Base-by-base conservation (phyloP, 2,888 invertebrate species). In the Ochropacha duplaris region DNA sequence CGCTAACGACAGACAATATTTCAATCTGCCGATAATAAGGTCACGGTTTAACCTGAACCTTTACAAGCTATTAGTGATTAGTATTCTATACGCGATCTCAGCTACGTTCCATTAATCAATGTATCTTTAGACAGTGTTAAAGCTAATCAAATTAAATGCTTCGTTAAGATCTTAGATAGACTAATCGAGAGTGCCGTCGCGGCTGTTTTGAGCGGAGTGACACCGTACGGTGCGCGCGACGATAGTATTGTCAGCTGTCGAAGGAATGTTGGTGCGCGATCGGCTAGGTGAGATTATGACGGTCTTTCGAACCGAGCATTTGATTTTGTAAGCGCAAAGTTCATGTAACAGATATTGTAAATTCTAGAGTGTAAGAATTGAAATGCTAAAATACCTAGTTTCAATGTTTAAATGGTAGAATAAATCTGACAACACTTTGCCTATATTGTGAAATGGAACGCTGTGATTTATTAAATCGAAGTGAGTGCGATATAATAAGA, bases 131-230 rank as follows among this genome's bases (percentile, higher is more conserved):
- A 64, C 72, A 68, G 67, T 69, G 64, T 69, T 72, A 72, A 75
- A 69, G 74, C 69, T 80, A 79, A 83, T 86, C 81, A 80, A 84
- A 84, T 84, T 81, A 81, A 83, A 83, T 74, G 83, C 75, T 82
- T 81, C 79, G 81, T 82, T 82, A 79, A 80, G 79, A 78, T 79
- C 65, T 58, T 55, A 74, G 76, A 78, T 79, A 79, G 73, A 70
- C 31, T 44, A 51, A 49, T 57, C 52, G 51, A 62, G 68, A 64
- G 64, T 62, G 70, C 62, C 57, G 61, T 44, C 60, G 57, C 61
- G 56, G 54, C 61, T 71, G 71, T 71, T 72, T 65, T 72, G 71
- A 72, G 71, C 61, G 63, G 61, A 66, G 62, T 68, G 70, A 72
- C 74, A 71, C 58, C 57, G 56, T 54, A 57, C 55, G 56, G 39